Conservation (phyloP, 2,113 vertebrate genomes). For the Origma solitaria region DNA sequence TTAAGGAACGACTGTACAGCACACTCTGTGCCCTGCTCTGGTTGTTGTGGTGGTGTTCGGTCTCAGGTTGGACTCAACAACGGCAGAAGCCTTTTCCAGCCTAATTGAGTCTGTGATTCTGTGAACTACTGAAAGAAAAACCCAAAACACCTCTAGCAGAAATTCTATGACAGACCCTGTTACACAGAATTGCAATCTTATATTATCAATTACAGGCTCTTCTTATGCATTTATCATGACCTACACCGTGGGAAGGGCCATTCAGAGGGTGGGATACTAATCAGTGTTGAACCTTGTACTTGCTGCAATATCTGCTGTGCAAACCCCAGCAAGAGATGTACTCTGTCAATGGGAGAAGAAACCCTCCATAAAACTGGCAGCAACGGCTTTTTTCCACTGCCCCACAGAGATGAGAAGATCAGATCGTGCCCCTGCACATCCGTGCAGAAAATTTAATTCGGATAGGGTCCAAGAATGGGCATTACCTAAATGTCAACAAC, state of each 20-base stretch:
- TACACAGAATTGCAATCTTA: background rate
- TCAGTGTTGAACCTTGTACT: background rate
- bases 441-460: background rate
- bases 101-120: background rate
- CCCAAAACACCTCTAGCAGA: background rate
- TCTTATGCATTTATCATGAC: background rate
- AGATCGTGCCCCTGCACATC: background rate
- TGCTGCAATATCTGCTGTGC: background rate
- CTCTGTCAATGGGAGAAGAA: background rate
- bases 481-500: background rate
- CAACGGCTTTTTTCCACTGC: background rate
- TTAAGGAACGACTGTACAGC: background rate
- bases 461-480: background rate
- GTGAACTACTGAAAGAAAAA: background rate
- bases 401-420: background rate
- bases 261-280: background rate
- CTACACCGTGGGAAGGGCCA: background rate
- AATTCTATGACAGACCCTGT: background rate
- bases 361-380: background rate
- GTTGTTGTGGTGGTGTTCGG: rapidly evolving
- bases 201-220: background rate
- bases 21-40: background rate
- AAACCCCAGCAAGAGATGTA: background rate
- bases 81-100: background rate
- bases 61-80: background rate